These are phyloP conservation scores for Oncorhynchus gorbuscha DNA, from an alignment of 2,113 vertebrate genomes.

Conservation along the genomic window DNA sequence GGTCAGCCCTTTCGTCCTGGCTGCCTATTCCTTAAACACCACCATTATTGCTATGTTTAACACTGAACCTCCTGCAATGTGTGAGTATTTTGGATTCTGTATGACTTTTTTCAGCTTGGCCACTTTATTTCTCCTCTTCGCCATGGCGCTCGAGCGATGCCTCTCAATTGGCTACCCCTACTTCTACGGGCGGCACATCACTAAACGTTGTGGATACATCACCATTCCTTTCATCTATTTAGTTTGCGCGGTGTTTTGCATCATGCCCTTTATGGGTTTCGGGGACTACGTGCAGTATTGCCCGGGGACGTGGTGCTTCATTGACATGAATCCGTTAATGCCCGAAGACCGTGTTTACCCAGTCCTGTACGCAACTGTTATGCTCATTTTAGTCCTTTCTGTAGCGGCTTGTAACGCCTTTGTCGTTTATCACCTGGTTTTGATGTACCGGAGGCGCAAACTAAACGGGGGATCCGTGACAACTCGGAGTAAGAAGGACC, in stretches of 20 bases:
- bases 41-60: constrained; percentile 60
- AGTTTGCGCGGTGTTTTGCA: constrained; percentile 76
- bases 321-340: constrained; percentile 63
- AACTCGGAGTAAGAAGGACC: constrained; percentile 37
- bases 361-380: constrained; percentile 81
- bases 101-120: constrained; percentile 89
- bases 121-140: constrained; percentile 82
- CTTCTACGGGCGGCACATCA: constrained; percentile 80
- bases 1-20: constrained; percentile 79
- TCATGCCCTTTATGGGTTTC: constrained; percentile 76
- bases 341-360: constrained; percentile 62
- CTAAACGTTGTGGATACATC: constrained; percentile 76
- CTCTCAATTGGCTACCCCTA: constrained; percentile 87
- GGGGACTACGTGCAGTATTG: constrained; percentile 82
- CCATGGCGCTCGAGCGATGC: constrained; percentile 88
- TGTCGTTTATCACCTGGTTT: constrained; percentile 79
- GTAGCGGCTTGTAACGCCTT: constrained; percentile 84
- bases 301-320: constrained; percentile 95
- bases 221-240: constrained; percentile 71
- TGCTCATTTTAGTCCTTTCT: constrained; percentile 81
- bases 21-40: constrained; percentile 71
- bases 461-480: constrained; percentile 50
- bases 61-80: constrained; percentile 35
- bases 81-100: constrained; percentile 79
- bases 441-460: constrained; percentile 79